phyloP scores from a whole-genome alignment of 2,797 vertebrate species.

The Dipus sagitta region DNA sequence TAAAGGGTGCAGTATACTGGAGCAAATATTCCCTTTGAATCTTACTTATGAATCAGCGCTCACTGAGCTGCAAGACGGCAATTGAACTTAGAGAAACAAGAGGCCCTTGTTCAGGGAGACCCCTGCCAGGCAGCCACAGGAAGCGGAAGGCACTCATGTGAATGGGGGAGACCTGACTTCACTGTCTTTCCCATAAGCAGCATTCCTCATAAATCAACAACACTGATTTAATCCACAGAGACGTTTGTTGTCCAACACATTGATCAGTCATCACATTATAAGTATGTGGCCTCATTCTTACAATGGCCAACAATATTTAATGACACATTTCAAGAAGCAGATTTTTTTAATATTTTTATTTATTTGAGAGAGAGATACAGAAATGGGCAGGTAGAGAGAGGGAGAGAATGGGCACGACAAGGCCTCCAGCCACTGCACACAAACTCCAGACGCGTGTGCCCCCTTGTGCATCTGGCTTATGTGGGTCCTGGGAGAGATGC shows the following conservation, averaged over 20 bases:
- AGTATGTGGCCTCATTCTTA: not conserved
- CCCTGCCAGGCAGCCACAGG: not conserved
- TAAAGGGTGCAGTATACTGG: not conserved
- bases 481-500: no score
- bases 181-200: not conserved
- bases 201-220: not conserved
- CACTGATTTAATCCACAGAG: not conserved
- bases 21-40: not conserved
- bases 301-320: not conserved
- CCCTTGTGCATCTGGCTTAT: no score
- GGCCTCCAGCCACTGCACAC: no score
- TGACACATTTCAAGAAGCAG: not conserved
- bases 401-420: no score
- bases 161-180: not conserved
- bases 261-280: not conserved
- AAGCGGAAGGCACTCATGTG: not conserved
- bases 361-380: no score
- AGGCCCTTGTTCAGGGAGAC: not conserved
- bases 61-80: not conserved
- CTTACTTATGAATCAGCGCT: constrained; percentile 2
- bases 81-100: not conserved
- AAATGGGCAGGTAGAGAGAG: no score
- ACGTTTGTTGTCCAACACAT: not conserved
- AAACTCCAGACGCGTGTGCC: no score
- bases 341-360: not conserved